Conservation (phyloP, 1,140 invertebrate species). For the Orussus abietinus region DNA sequence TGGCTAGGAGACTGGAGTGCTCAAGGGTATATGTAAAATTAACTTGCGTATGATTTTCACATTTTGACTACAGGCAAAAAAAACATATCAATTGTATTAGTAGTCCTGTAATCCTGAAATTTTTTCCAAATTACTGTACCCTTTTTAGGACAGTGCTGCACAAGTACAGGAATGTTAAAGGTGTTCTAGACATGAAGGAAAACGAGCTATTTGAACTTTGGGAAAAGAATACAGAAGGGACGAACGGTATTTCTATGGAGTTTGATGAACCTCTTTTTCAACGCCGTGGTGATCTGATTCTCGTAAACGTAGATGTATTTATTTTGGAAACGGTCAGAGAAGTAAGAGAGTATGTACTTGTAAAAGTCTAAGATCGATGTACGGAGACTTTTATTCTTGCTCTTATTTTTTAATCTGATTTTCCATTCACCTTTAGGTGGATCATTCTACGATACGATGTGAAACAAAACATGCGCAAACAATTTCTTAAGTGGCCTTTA, state of each 20-base stretch:
- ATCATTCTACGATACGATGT: slow-evolving; percentile 15
- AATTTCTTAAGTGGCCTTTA: slow-evolving; percentile 11
- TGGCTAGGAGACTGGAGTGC: slow-evolving; percentile 33
- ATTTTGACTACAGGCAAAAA: no score
- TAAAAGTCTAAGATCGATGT: no score
- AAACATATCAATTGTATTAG: no score
- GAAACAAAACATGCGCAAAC: slow-evolving; percentile 15
- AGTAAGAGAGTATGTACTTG: slow-evolving; percentile 13
- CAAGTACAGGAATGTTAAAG: slow-evolving; percentile 25
- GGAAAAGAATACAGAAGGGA: neutral
- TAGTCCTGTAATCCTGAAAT: no score
- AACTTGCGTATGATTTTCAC: no score
- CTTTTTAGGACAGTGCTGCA: slow-evolving; percentile 22
- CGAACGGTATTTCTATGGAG: neutral
- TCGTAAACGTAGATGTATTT: slow-evolving; percentile 15
- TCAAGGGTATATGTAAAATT: slow-evolving; percentile 24
- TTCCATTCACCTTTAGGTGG: slow-evolving; percentile 12
- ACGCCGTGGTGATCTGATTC: no score
- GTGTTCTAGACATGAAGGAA: slow-evolving; percentile 17
- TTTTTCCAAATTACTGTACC: no score
- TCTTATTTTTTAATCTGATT: slow-evolving; percentile 2
- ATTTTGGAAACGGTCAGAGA: slow-evolving; percentile 13
- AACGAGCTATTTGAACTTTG: slow-evolving; percentile 8
- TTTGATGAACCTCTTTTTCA: neutral
- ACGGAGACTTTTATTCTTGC: no score